phyloP scores from a whole-genome alignment of 2,797 vertebrate genomes.

The Onychomys torridus region DNA sequence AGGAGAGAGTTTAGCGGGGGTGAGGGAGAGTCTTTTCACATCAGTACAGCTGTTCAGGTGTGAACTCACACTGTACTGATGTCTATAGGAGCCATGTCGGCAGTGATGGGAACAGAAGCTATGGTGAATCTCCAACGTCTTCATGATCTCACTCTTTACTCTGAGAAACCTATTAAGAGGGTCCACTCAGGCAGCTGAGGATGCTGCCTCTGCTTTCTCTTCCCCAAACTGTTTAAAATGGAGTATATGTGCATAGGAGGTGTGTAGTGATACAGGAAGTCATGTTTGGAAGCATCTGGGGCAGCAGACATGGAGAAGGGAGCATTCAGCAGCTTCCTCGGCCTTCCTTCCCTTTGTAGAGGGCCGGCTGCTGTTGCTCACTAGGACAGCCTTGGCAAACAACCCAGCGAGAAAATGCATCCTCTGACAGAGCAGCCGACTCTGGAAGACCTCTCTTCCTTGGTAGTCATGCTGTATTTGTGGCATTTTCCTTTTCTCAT shows the following conservation, averaged over 20 bases:
- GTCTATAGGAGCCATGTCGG: neutral
- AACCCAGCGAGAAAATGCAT: constrained; percentile 59
- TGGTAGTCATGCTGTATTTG: constrained; percentile 40
- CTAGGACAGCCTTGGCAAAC: constrained; percentile 54
- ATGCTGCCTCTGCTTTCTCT: neutral
- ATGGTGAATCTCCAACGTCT: neutral
- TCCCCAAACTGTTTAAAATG: neutral
- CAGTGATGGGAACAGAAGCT: constrained; percentile 54
- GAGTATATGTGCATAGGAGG: too few species aligned
- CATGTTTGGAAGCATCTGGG: neutral
- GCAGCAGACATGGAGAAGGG: neutral
- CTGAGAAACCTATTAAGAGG: constrained; percentile 29
- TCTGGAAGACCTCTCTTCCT: constrained; percentile 52
- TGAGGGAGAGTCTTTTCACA: neutral
- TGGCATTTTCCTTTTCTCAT: constrained; percentile 55
- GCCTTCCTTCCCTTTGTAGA: neutral
- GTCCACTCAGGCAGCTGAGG: neutral
- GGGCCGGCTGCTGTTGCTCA: neutral
- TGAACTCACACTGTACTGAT: constrained; percentile 4
- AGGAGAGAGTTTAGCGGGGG: constrained; percentile 30
- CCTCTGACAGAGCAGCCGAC: constrained; percentile 52
- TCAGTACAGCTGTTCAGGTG: constrained; percentile 10
- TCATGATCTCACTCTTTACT: neutral
- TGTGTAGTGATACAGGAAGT: neutral
- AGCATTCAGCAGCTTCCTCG: neutral